Base-by-base conservation (phyloP, 2,113 vertebrate species). In the Hippocampus barbouri region DNA sequence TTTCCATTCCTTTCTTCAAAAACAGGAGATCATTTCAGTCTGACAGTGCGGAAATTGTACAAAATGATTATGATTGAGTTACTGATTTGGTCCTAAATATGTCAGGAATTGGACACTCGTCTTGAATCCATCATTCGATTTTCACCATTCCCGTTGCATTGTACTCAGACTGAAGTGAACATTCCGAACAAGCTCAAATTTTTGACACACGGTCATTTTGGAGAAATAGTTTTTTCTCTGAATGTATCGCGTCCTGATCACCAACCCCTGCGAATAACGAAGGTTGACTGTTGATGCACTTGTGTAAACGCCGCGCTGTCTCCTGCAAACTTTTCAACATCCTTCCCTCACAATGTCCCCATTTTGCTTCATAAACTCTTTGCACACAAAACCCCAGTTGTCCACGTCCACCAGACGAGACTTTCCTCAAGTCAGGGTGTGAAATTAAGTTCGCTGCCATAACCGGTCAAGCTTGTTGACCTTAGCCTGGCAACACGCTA, bases 401-500 rank as follows among this genome's bases (percentile, higher is more conserved):
- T 65, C 41, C 20, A 12, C 21, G 11, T 34, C 59, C 59, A 8
- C 15, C 25, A 30, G 27, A 21, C 61, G 23, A 38, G 49, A 14
- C n/a, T 14, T 21, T 34, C 4, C 34, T 66, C 15, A 38, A 63
- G 63, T 53, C 34, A 51, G 8, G 3, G 27, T 53, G 20, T 56
- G 41, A 34, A 57, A 38, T 30, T 38, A 30, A 38, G 1, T 79
- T 82, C 76, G 82, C 87, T 76, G 82, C 81, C 82, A 80, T 41
- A 12, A 78, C 69, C 67, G 73, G 66, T 59, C 80, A 61, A 85
- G 89, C 82, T 85, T 88, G 75, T 87, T 90, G 89, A 90, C 89
- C 89, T 90, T 90, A 89, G 89, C 89, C 64, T 88, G 79, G 72
- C 83, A 85, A 77, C 86, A 77, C 69, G 85, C 82, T 83, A 83